Base-by-base conservation (phyloP, 2,888 invertebrate genomes). In the Theodoxus fluviatilis region DNA sequence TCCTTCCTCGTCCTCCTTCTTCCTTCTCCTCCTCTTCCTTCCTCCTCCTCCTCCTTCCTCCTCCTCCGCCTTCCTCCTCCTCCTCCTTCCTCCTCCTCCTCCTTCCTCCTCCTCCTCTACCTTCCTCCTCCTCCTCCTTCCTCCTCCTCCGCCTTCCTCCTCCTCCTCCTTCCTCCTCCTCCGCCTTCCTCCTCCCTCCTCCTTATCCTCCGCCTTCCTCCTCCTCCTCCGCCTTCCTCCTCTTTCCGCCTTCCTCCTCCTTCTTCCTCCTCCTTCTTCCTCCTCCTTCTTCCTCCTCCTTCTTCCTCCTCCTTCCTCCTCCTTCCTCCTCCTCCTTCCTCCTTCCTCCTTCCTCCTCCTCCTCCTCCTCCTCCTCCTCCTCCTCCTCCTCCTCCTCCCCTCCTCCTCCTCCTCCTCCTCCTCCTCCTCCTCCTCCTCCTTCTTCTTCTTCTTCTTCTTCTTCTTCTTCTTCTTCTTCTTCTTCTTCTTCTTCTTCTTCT, bases 1-100 rank as follows among this genome's bases (percentile, higher is more conserved):
- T 37, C 9, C 28, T 1, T 33, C 12, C 22, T 55, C 61, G n/a
- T 7, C 18, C 15, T 25, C 33, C 25, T 63, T 61, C 61, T 33
- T 43, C 61, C 64, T 38, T 35, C 49, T 43, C 63, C 28, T 33
- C 52, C 47, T 64, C 49, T 69, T 31, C 7, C 3, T 59, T 12
- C 9, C 31, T n/a, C n/a, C 9, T 22, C 31, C 40, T 68, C 57
- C 47, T 47, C 28, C 47, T 49, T 49, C 66, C 49, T 49, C 47
- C 49, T 49, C 18, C 7, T 25, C 43, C 25, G 22, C 43, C 25
- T 25, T 40, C 25, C 40, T 65, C 15, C 40, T 65, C 25, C 40
- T 65, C 38, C 40, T 65, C 38, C 12, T n/a, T 65, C n/a, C 40
- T 65, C n/a, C 40, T 40, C 25, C 40, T 65, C 38, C 40, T 65